Conservation (phyloP, 2,797 vertebrate species). For the Anguilla pacifica region DNA sequence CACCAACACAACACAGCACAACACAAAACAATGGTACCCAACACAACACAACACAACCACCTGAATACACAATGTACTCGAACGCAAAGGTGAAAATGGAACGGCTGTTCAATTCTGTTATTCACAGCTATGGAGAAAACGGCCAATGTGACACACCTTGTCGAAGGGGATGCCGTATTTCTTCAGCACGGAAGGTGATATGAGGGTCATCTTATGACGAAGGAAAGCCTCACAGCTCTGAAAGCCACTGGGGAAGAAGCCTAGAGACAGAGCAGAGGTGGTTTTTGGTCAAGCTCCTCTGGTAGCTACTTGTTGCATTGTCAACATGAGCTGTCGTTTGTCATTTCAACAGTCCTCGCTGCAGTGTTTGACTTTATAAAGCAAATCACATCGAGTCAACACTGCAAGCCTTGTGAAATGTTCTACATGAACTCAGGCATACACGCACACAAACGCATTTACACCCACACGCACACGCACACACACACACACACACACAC, state of each 20-base stretch:
- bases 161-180: slow-evolving; percentile 97
- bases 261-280: slow-evolving; percentile 68
- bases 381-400: background rate
- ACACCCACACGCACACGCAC: background rate
- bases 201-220: slow-evolving; percentile 97
- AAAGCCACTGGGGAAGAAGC: slow-evolving; percentile 93
- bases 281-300: background rate
- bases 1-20: background rate
- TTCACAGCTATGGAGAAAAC: background rate
- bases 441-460: background rate
- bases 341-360: background rate
- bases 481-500: background rate
- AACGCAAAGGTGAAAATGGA: background rate
- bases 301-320: background rate
- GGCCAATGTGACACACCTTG: slow-evolving; percentile 75
- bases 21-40: background rate
- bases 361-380: background rate
- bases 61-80: background rate
- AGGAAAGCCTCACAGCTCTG: slow-evolving; percentile 96
- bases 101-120: background rate
- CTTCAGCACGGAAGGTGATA: slow-evolving; percentile 93
- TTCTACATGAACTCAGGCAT: background rate
- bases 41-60: too few relatives aligned
- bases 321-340: background rate
- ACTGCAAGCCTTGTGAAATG: background rate